These are phyloP conservation scores for Channallabes apus DNA, from an alignment of 2,797 vertebrate species.

Conservation along the genomic window DNA sequence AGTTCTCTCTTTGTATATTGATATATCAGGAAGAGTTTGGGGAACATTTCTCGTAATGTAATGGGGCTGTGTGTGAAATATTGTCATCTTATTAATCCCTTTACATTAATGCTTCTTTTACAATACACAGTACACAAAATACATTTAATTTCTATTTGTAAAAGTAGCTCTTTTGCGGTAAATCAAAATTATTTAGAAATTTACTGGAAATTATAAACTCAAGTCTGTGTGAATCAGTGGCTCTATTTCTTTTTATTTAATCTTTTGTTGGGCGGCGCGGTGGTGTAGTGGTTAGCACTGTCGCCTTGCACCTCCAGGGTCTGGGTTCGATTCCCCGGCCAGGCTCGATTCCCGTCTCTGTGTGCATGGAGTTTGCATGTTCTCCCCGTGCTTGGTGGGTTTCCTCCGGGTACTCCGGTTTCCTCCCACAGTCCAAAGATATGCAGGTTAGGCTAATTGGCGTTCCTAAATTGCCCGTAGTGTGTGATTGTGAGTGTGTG, in stretches of 20 bases:
- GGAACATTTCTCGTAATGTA: slow-evolving; percentile 41
- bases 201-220: not conserved
- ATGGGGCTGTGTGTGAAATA: slow-evolving; percentile 25
- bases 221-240: not conserved
- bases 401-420: too few species aligned
- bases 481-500: too few species aligned
- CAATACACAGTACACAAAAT: not conserved
- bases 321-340: too few species aligned
- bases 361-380: too few species aligned
- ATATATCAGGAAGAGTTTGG: slow-evolving; percentile 48
- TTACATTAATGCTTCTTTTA: slow-evolving; percentile 12
- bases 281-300: too few species aligned
- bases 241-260: slow-evolving; percentile 1
- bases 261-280: too few species aligned
- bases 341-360: too few species aligned
- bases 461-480: too few species aligned
- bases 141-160: not conserved
- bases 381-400: too few species aligned
- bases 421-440: too few species aligned
- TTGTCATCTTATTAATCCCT: slow-evolving; percentile 25
- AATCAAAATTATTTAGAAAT: not conserved
- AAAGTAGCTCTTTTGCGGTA: not conserved
- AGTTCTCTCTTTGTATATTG: slow-evolving; percentile 50
- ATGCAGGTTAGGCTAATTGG: too few species aligned
- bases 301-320: too few species aligned